A percentile compares a stretch with the other conserved stretches of the same genome.
phyloP scores from a whole-genome alignment of 2,113 vertebrate genomes.

The Corythoichthys haematopterus region DNA sequence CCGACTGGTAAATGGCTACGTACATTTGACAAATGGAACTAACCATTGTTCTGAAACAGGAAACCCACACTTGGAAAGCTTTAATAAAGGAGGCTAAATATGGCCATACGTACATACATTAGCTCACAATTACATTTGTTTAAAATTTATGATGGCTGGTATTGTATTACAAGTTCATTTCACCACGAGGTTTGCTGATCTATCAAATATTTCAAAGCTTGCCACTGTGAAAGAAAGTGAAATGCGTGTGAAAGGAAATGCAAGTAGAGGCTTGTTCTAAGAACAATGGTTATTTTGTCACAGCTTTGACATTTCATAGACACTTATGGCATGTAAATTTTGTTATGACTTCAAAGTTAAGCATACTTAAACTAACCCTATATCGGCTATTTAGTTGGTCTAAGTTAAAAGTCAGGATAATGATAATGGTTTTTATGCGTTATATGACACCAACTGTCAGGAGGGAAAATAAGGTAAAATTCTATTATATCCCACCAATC shows the following conservation, averaged over 20 bases:
- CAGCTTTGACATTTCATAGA: slow-evolving; percentile 5
- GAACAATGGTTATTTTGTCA: slow-evolving; percentile 14
- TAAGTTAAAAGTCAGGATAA: background rate
- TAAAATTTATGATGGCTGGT: background rate
- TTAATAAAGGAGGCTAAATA: background rate
- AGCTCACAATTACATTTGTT: background rate
- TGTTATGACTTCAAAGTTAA: no score
- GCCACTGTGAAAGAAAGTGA: slow-evolving; percentile 7
- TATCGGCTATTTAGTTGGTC: background rate
- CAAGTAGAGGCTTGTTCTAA: slow-evolving; percentile 26
- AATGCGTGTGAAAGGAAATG: slow-evolving; percentile 11
- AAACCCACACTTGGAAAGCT: background rate
- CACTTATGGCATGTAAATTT: background rate
- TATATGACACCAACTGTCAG: background rate
- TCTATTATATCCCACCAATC: background rate
- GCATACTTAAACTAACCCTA: no score
- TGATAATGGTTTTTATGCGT: no score
- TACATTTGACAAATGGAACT: background rate
- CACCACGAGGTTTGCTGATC: background rate
- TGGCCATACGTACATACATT: no score
- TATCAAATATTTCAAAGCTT: background rate
- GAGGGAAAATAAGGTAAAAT: background rate
- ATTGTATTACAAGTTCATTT: background rate
- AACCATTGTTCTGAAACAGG: background rate
- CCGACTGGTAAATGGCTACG: background rate